Evolutionary conservation across 2,113 vertebrate species (phyloP).

Genomic region (Morone chrysops): DNA sequence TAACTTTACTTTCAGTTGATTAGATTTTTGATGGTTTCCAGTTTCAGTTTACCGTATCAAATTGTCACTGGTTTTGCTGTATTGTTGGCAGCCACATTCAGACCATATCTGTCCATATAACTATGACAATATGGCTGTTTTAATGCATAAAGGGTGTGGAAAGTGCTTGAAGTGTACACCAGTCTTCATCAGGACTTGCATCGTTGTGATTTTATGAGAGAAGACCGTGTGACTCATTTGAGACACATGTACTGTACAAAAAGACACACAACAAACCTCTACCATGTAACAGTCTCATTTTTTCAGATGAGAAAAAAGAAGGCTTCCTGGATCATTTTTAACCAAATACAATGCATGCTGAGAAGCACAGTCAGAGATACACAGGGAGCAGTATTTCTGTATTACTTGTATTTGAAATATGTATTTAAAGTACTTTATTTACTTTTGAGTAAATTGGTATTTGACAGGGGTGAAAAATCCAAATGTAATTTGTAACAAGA

Average conservation of each 20-base stretch:
- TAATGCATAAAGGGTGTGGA: not conserved
- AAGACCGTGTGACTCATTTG: not conserved
- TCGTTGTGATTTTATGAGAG: constrained; percentile 7
- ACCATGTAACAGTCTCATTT: not conserved
- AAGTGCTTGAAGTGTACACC: not conserved
- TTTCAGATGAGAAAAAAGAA: not conserved
- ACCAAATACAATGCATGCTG: not conserved
- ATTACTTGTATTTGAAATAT: too few relatives aligned
- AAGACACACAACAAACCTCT: not conserved
- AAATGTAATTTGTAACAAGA: too few relatives aligned
- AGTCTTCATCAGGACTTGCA: not conserved
- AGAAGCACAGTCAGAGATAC: not conserved
- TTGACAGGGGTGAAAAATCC: too few relatives aligned
- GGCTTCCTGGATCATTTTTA: not conserved
- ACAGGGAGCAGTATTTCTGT: too few relatives aligned
- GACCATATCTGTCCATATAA: not conserved
- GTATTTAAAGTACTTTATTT: too few relatives aligned
- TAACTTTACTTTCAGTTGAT: not conserved
- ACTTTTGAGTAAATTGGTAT: too few relatives aligned
- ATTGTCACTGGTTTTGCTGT: not conserved
- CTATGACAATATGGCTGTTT: constrained; percentile 3
- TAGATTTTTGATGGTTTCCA: not conserved
- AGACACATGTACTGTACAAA: not conserved
- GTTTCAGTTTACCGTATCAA: not conserved
- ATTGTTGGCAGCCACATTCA: not conserved